Percentiles rank a stretch among this genome's conserved stretches.
Conservation (phyloP, 2,113 vertebrate genomes). For the Rostratula benghalensis region DNA sequence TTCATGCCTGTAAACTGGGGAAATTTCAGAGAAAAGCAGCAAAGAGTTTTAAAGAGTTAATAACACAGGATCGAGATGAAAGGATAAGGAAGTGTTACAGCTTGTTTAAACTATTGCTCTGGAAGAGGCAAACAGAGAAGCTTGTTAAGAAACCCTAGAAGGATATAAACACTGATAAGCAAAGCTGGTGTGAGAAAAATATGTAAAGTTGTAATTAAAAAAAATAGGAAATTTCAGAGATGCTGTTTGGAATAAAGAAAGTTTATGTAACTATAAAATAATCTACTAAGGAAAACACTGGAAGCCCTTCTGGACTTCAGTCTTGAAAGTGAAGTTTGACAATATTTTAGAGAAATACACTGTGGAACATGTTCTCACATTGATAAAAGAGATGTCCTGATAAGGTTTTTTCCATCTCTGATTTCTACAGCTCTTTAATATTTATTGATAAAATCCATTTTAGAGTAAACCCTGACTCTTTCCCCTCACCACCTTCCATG, state of each 20-base stretch:
- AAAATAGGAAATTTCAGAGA: not conserved
- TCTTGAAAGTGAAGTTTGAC: conserved; percentile 21
- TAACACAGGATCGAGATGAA: not conserved
- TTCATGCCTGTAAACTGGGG: not conserved
- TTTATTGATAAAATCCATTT: conserved; percentile 14
- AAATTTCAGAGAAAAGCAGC: not conserved
- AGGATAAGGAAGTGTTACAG: not conserved
- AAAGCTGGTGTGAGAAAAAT: not conserved
- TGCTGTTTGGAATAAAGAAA: not conserved
- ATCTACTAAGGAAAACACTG: not conserved
- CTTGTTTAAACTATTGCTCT: not conserved
- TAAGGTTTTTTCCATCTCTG: conserved; percentile 5
- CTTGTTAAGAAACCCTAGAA: not conserved
- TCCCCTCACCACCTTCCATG: not conserved
- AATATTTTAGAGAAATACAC: not conserved
- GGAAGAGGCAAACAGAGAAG: not conserved
- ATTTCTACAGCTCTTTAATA: conserved; percentile 32
- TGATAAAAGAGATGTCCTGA: not conserved
- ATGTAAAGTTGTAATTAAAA: not conserved
- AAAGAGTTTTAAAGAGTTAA: not conserved
- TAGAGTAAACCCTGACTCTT: not conserved
- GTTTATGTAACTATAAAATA: not conserved
- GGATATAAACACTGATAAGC: not conserved
- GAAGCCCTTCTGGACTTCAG: not conserved
- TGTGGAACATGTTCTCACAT: not conserved